Base-by-base conservation (phyloP, 2,888 invertebrate species). In the Scaptomyza cyrtandrae region DNA sequence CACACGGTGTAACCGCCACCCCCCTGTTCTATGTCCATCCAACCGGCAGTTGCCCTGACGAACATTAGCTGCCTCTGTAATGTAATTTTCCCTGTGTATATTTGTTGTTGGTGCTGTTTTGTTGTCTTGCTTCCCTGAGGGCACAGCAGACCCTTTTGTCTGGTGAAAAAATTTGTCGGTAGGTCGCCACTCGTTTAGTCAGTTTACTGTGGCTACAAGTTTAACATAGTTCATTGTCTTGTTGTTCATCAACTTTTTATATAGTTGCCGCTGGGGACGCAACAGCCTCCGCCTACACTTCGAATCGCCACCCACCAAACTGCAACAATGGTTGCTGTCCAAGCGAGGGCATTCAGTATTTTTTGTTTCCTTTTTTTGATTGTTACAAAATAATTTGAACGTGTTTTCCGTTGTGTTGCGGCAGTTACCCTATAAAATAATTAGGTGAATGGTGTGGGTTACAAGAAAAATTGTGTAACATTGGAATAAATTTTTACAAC, bases 161-260 rank as follows among this genome's bases (percentile, higher is more conserved):
- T 41, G 61, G 14, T 4, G 48, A 9, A 27, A 81, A 76, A 71
- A 66, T 74, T 69, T 86, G 64, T 61, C 60, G 67, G 68, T 52
- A 48, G 63, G 52, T 65, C 50, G 74, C 58, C 49, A 41, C 66
- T 62, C 56, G 58, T 44, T 63, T 64, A 56, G 75, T 59, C 64
- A 39, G 60, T 80, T 70, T 56, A 70, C 72, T 78, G 73, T 44
- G 86, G 82, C 66, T 79, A 48, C 56, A 66, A 70, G 82, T 85
- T 87, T 71, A 64, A 67, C 75, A 82, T 85, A 85, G 87, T 82
- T 85, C 80, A 85, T 79, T 84, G 80, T 87, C 82, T 87, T 83
- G 75, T 69, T 82, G 86, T 85, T 82, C 77, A 85, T 83, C 77
- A 85, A 85, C 72, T 85, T 79, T 71, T 75, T 67, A 68, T 74